phyloP scores from a whole-genome alignment of 2,113 vertebrate species.

The Oncorhynchus clarkii region DNA sequence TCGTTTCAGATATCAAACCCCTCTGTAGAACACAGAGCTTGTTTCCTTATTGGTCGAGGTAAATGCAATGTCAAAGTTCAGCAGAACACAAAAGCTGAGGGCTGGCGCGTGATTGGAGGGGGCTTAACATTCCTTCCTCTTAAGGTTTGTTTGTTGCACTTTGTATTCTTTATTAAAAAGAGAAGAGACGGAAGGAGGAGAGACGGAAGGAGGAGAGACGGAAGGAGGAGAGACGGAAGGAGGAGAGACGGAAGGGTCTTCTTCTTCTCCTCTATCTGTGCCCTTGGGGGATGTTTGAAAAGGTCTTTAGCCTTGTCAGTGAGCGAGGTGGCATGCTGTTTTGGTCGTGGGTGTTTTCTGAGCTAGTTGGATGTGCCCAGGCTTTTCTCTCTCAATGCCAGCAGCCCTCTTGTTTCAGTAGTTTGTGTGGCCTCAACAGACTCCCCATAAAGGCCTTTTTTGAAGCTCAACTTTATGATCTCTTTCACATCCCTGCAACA shows the following conservation, averaged over 20 bases:
- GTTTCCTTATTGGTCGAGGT: conserved; percentile 1
- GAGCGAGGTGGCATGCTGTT: background rate
- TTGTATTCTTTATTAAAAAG: conserved; percentile 6
- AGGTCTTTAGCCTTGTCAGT: background rate
- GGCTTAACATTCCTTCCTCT: conserved; percentile 19
- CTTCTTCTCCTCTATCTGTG: background rate
- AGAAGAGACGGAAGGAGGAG: background rate
- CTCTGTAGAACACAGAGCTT: background rate
- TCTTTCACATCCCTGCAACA: background rate
- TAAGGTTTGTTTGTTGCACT: conserved; percentile 10
- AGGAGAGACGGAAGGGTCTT: background rate
- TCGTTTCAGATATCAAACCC: background rate
- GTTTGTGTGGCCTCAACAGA: background rate
- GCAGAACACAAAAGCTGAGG: conserved; percentile 1
- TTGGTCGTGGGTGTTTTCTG: conserved; percentile 4
- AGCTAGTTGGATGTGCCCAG: conserved; percentile 8
- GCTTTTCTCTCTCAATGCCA: background rate
- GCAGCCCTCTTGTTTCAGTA: background rate
- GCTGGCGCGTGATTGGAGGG: background rate
- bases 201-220: background rate
- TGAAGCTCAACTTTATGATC: background rate
- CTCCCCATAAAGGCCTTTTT: background rate
- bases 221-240: background rate
- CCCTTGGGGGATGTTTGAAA: background rate
- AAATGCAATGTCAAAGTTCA: conserved; percentile 8